These are phyloP conservation scores for Nyctereutes procyonoides DNA, from an alignment of 2,113 vertebrate species.

Conservation along the genomic window DNA sequence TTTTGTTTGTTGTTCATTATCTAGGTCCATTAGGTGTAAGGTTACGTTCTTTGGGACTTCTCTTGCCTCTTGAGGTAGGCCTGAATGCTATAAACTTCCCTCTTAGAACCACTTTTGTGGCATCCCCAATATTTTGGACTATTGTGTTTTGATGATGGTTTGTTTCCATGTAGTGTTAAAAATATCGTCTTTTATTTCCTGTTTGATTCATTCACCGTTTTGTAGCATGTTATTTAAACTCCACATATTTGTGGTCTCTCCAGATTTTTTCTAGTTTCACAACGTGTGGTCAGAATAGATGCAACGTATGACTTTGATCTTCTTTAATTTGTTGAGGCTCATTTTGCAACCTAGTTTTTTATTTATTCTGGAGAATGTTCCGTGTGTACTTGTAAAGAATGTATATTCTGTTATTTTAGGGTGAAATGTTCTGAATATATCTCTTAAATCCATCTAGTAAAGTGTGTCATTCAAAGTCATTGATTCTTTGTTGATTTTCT, in stretches of 20 bases:
- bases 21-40: not conserved
- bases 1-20: not conserved
- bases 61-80: not conserved
- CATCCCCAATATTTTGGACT: not conserved
- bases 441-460: not conserved
- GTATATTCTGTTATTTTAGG: not conserved
- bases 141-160: not conserved
- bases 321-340: not conserved
- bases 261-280: not conserved
- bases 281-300: not conserved
- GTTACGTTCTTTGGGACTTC: not conserved
- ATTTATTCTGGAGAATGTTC: not conserved
- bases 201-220: not conserved
- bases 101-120: not conserved
- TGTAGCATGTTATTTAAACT: not conserved
- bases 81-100: not conserved
- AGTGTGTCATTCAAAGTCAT: not conserved
- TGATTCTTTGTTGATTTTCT: not conserved
- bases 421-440: not conserved
- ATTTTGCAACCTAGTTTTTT: not conserved
- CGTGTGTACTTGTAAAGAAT: not conserved
- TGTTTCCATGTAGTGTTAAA: not conserved
- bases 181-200: not conserved
- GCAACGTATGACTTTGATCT: not conserved
- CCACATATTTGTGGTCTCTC: not conserved